Base-by-base conservation (phyloP, 2,113 vertebrate genomes). In the Esox niger region DNA sequence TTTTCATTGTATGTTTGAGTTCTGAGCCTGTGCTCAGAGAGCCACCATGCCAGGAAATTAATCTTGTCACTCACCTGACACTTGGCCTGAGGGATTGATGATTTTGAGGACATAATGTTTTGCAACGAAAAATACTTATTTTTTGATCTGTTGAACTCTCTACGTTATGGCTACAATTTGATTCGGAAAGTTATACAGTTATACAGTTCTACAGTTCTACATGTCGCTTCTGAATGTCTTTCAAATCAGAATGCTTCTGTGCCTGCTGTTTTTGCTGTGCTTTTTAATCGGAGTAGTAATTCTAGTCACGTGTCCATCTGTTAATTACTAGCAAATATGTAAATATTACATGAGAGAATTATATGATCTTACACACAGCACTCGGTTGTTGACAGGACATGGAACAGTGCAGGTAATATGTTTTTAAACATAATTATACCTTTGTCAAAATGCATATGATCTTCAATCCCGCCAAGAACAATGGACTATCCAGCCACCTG, bases 401-500 rank as follows among this genome's bases (percentile, higher is more conserved):
- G 49, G 30, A 54, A 43, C 26, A 30, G 27, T 15, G 15, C 56
- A 30, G 27, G 30, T 68, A 27, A n/a, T n/a, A 17, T 35, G 11
- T 66, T 55, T 27, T 5, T 8, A n/a, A 66, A 60, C 25, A 68
- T n/a, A 60, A 21, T 7, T 23, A 64, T 61, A 69, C 59, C 33
- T 27, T 63, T 66, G 31, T 21, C 27, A 21, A 69, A 66, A 31
- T 43, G 27, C 29, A 20, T 2, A 31, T 58, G 66, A 56, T 69
- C 65, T 67, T 33, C 65, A 29, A 20, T 27, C 21, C 15, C 20
- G 25, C 32, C 2, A 52, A 54, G 61, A 9, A 6, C 31, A 73
- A 68, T 54, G 47, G 46, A 73, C 31, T 26, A n/a, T 57, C 57
- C 66, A 58, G 25, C 25, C 56, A 46, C 46, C 47, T 72, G 25